Evolutionary conservation across 1,140 invertebrate species (phyloP), one percentile per base, ranked within the genome.

Genomic region (Riptortus pedestris): DNA sequence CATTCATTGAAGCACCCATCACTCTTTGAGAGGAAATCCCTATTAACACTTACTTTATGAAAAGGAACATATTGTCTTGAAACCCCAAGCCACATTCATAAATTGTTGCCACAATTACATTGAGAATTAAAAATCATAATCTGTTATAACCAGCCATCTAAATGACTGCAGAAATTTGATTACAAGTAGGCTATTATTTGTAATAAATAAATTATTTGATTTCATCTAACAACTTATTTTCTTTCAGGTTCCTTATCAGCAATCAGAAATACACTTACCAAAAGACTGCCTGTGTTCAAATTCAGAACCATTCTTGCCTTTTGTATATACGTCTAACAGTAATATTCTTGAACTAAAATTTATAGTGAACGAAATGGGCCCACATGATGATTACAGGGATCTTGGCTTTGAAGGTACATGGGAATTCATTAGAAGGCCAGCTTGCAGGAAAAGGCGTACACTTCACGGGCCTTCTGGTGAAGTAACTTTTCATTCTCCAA

Each of bases 361-460:
- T 69, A 82, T 83, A 38, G 86, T 90, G 1, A 79, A 79, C 9
- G 83, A 85, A 61, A 94, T 94, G 91, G 83, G 85, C 52, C 81
- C 87, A 0, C 76, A 83, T 7, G 89, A 93, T 69, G 91, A 94
- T 75, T 91, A 88, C 71, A 82, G 85, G 60, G 85, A 87, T 62
- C 80, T 91, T 45, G 85, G 83, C 65, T 92, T 93, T 72, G 88
- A 92, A 74, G 91, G 86, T 20, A 83, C 81, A 38, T 90, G 87
- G 73, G 88, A 91, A 71, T 91, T 91, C 69, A 77, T 90, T 0
- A 83, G 86, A 70, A 79, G 83, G 57, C 75, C 82, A 20, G 74
- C 79, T 24, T 91, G 89, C 71, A 74, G 80, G 22, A 78, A 80
- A 64, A 81, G 80, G 63, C 79, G 87, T 65, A 76, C 81, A 61